Conservation (phyloP, 2,113 vertebrate genomes). For the Oryzias curvinotus region DNA sequence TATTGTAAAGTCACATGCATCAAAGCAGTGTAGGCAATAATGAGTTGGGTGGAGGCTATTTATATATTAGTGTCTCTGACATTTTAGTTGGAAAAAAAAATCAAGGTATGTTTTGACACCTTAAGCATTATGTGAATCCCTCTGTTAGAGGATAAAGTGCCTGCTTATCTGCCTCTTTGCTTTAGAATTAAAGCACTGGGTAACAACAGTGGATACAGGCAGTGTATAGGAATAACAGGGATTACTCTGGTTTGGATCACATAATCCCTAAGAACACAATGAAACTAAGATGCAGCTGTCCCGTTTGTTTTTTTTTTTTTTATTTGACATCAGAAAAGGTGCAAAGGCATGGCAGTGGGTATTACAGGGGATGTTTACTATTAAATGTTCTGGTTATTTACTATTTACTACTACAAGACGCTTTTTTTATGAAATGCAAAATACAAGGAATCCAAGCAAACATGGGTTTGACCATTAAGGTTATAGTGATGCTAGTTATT, state of each 20-base stretch:
- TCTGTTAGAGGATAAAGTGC: slow-evolving; percentile 46
- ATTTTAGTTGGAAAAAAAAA: slow-evolving; percentile 45
- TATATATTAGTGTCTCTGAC: slow-evolving; percentile 44
- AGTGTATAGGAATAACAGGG: slow-evolving; percentile 39
- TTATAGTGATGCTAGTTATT: too few species aligned
- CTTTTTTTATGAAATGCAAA: too few species aligned
- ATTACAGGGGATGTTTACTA: too few species aligned
- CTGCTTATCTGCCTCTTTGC: slow-evolving; percentile 44
- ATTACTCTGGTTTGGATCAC: slow-evolving; percentile 51
- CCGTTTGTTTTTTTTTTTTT: slow-evolving; percentile 16
- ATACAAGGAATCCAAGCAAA: too few species aligned
- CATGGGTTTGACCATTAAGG: too few species aligned
- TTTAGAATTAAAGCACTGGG: slow-evolving; percentile 45
- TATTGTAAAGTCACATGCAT: too few species aligned
- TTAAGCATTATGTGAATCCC: slow-evolving; percentile 44
- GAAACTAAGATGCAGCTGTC: slow-evolving; percentile 18
- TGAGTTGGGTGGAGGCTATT: slow-evolving; percentile 19
- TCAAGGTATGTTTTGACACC: slow-evolving; percentile 53
- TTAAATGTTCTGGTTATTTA: too few species aligned
- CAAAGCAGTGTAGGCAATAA: background rate
- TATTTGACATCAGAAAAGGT: slow-evolving; percentile 1
- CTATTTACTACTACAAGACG: too few species aligned
- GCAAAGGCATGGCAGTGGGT: background rate
- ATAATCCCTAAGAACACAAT: slow-evolving; percentile 42
- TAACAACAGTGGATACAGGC: slow-evolving; percentile 44